Evolutionary conservation across 2,888 invertebrate genomes (phyloP), one percentile per base, ranked within the genome.

Genomic region (Aplocera efformata): DNA sequence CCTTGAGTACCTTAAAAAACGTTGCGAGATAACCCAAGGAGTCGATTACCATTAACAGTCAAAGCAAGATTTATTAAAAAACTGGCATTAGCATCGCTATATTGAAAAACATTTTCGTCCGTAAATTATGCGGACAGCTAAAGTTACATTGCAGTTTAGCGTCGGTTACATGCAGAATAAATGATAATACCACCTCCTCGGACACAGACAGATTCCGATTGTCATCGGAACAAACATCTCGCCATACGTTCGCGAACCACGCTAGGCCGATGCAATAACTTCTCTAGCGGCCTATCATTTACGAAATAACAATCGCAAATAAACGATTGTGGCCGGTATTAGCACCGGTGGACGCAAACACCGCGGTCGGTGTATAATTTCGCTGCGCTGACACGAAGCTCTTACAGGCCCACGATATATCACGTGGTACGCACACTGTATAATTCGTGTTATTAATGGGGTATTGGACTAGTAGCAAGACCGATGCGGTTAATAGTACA

Each of bases 361-460:
- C 62, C 67, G 71, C 65, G 64, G 69, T 65, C 56, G 67, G 72
- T 74, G 79, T 83, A 81, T 83, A 84, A 84, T 84, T 84, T 80
- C 72, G 69, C 75, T 75, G 59, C 72, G 81, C 79, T 81, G 84
- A 82, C 79, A 80, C 72, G 72, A 62, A 59, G 70, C 60, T 65
- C 67, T 67, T 66, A 75, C 75, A 63, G 73, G 75, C 68, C 75
- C 64, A 74, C 83, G 80, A 83, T 86, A 88, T 86, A 86, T 88
- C 85, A 86, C 84, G 66, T 57, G 75, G 66, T 63, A 10, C 66
- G 69, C 67, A 66, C 73, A 69, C 70, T 71, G 79, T 84, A 81
- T 88, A 86, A 86, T 86, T 86, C 84, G 83, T 79, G 72, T 86
- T 78, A 86, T 86, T 86, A 86, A 86, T 85, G 71, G 77, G 60